Evolutionary conservation across 2,113 vertebrate genomes (phyloP).

Genomic region (Dicerorhinus sumatrensis): DNA sequence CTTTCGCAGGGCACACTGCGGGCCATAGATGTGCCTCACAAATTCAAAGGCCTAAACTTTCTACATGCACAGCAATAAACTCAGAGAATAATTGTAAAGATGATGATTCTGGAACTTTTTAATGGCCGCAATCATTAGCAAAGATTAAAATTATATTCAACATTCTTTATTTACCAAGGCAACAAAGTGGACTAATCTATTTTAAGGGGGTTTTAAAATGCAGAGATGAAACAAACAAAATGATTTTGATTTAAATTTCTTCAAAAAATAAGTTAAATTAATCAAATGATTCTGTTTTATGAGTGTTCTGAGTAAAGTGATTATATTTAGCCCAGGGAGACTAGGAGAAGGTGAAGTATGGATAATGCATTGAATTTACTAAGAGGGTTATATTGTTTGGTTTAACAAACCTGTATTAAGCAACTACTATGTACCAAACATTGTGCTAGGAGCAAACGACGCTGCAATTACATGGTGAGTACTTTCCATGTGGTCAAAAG

Average conservation of each 20-base stretch:
- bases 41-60: conserved; percentile 46
- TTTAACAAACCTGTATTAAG: neutral
- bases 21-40: neutral
- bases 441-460: neutral
- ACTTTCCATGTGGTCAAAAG: neutral
- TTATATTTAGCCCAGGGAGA: conserved; percentile 49
- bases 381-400: neutral
- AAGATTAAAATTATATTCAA: conserved; percentile 72
- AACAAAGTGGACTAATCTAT: conserved; percentile 67
- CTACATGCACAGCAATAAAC: conserved; percentile 38
- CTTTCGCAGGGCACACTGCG: conserved; percentile 8
- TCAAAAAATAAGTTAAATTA: conserved; percentile 56
- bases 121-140: conserved; percentile 68
- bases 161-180: conserved; percentile 70
- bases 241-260: conserved; percentile 61
- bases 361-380: neutral
- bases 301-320: conserved; percentile 46
- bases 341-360: neutral
- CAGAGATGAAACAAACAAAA: conserved; percentile 67
- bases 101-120: conserved; percentile 76
- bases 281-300: conserved; percentile 63
- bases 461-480: neutral
- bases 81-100: conserved; percentile 61
- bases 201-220: conserved; percentile 63
- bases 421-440: neutral